Base-by-base conservation (phyloP, 2,113 vertebrate genomes). In the Cercopithecus mona region DNA sequence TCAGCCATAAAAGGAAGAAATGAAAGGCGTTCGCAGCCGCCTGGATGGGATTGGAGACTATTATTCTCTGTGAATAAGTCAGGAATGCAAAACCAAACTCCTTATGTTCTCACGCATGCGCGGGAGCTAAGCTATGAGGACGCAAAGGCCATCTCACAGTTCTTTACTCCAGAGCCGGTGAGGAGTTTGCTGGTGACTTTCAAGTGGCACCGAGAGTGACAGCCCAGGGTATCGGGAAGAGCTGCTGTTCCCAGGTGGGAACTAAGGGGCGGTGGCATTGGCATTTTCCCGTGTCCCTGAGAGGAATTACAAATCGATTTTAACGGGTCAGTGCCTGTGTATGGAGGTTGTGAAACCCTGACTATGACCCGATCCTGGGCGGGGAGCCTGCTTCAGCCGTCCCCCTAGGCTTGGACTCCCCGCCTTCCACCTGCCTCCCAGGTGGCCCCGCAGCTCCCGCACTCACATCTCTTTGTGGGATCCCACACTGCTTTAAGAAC, bases 381-480 rank as follows among this genome's bases (percentile, higher is more conserved):
- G 13, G 25, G 32, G 22, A 70, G 16, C 16, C 35, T 22, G 45
- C 6, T 40, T 50, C n/a, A 59, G 14, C 7, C 0, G 6, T 20
- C 45, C 35, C 2, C 3, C 18, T 18, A 8, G 23, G 10, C 14
- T 4, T 0, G 52, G 18, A 38, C 9, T n/a, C 35, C 30, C 23
- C 35, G 13, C 66, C 8, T 59, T 11, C 32, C 43, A 25, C 70
- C 52, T 25, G 0, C 16, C 0, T 13, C 79, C 38, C 64, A 8
- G 13, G 40, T 35, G 6, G 1, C 61, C 70, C 50, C 13, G 16
- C 35, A 6, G 5, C 35, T 52, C 5, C 1, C 30, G 3, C 17
- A 86, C 85, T 97, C 35, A 96, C 84, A 10, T 96, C 96, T 89
- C 64, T 88, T 7, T 97, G 66, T 7, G 95, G 85, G 61, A 96